Evolutionary conservation across 1,140 invertebrate species (phyloP), one percentile per base, ranked within the genome.

Genomic region (Drosophila rhopaloa): DNA sequence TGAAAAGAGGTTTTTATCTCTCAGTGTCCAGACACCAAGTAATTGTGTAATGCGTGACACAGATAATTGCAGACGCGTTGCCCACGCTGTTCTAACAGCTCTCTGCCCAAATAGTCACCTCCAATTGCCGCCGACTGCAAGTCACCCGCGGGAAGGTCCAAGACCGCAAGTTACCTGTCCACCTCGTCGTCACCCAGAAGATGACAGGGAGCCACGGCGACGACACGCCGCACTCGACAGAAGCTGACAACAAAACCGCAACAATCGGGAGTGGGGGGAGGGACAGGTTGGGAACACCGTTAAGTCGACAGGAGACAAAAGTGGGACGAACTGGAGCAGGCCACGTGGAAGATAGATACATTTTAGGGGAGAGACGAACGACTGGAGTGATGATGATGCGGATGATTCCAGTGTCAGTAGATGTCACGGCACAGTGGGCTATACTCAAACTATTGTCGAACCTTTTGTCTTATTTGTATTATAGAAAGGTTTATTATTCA

Each of bases 31-130:
- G 7, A 37, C 32, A 16, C 27, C n/a, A 63, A 65, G 46, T 72
- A 76, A 88, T 88, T 88, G 71, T 37, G 48, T 48, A 76, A 79
- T 78, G 67, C 62, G 76, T 84, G 59, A 73, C 73, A 50, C 41
- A 68, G 53, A 77, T 63, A 77, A 67, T 40, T 67, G 47, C 54
- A 74, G 58, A 43, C 58, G 37, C 40, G 50, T 47, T 51, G 60
- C 79, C 83, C 61, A 77, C 72, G 47, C 67, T 8, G 46, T 56
- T 47, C 47, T 51, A 58, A 63, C 44, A 57, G 78, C 51, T 78
- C 51, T 7, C 9, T n/a, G 27, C 19, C 10, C 37, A 14, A 14
- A 27, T 44, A 56, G 24, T 4, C n/a, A 14, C 32, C 40, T 55
- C 37, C 75, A 56, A 50, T 55, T 66, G 65, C 48, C 71, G 55